A percentile compares a stretch with the other conserved stretches of the same genome.
phyloP scores from a whole-genome alignment of 2,888 invertebrate species.

The Polydrusus cervinus region DNA sequence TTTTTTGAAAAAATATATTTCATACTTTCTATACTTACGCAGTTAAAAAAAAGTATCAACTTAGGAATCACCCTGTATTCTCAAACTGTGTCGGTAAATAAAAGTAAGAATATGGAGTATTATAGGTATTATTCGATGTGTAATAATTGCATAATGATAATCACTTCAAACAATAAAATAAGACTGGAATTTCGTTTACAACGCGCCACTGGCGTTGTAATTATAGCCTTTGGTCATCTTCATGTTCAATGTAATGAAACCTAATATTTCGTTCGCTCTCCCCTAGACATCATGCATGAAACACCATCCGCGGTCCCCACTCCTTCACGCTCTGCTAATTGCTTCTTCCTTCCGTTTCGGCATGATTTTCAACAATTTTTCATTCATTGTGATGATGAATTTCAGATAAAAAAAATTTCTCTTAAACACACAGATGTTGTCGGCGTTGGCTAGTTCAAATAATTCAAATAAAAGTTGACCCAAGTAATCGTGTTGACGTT shows the following conservation, averaged over 20 bases:
- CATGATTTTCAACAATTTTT: slow-evolving; percentile 56
- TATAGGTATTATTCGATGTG: no score
- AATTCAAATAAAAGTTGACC: neutral
- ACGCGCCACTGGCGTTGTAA: slow-evolving; percentile 30
- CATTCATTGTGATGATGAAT: slow-evolving; percentile 35
- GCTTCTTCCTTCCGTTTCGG: slow-evolving; percentile 70
- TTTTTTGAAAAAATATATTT: no score
- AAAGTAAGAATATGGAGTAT: no score
- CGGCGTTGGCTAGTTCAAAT: slow-evolving; percentile 2
- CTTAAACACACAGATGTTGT: slow-evolving; percentile 12
- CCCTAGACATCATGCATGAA: slow-evolving; percentile 27
- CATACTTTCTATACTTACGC: no score
- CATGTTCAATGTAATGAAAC: slow-evolving; percentile 27
- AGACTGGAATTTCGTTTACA: neutral
- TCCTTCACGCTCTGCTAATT: slow-evolving; percentile 70
- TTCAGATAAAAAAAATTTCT: slow-evolving; percentile 27
- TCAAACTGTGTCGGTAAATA: no score
- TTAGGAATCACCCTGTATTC: no score
- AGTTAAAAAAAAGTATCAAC: no score
- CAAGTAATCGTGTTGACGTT: neutral
- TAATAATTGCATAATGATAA: slow-evolving; percentile 8
- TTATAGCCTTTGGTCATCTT: slow-evolving; percentile 32
- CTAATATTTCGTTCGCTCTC: slow-evolving; percentile 9
- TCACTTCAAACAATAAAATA: neutral
- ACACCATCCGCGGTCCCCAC: slow-evolving; percentile 41